phyloP scores from a whole-genome alignment of 2,797 vertebrate species.

The Thripadectes ignobilis region DNA sequence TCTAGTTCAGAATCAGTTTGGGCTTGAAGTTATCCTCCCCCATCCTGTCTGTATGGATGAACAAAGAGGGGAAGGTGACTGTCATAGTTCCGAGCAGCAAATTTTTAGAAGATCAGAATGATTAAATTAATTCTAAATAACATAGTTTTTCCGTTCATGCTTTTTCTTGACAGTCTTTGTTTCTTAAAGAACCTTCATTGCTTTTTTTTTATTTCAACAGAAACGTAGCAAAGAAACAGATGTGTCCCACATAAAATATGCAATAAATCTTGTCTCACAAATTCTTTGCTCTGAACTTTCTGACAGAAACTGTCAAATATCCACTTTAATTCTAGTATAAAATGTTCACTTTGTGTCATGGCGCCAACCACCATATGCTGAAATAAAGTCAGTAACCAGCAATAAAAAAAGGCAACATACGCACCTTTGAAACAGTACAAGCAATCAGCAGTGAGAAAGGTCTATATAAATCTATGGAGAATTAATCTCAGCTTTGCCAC shows the following conservation, averaged over 20 bases:
- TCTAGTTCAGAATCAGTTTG: slow-evolving; percentile 2
- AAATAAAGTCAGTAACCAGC: slow-evolving; percentile 78
- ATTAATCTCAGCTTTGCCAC: slow-evolving; percentile 80
- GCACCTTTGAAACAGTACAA: slow-evolving; percentile 78
- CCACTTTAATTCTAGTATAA: slow-evolving; percentile 82
- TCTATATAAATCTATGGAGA: slow-evolving; percentile 80
- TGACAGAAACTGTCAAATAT: slow-evolving; percentile 83
- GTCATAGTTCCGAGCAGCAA: background rate
- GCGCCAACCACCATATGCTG: slow-evolving; percentile 80
- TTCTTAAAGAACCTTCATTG: slow-evolving; percentile 74
- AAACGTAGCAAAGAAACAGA: slow-evolving; percentile 80
- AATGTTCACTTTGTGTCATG: slow-evolving; percentile 80
- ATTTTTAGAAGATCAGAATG: slow-evolving; percentile 48
- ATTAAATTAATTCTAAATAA: slow-evolving; percentile 36
- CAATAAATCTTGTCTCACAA: slow-evolving; percentile 81
- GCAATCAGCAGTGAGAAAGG: slow-evolving; percentile 76
- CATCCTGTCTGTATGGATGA: background rate
- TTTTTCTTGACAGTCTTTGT: slow-evolving; percentile 73
- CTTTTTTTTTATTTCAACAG: slow-evolving; percentile 72
- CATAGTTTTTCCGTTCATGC: slow-evolving; percentile 54
- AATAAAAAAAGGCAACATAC: slow-evolving; percentile 76
- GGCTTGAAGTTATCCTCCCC: background rate
- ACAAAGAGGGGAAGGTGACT: slow-evolving; percentile 6
- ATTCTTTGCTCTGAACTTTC: slow-evolving; percentile 81
- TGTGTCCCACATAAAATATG: slow-evolving; percentile 80